Base-by-base conservation (phyloP, 2,888 invertebrate species). In the Copidosoma aretas region DNA sequence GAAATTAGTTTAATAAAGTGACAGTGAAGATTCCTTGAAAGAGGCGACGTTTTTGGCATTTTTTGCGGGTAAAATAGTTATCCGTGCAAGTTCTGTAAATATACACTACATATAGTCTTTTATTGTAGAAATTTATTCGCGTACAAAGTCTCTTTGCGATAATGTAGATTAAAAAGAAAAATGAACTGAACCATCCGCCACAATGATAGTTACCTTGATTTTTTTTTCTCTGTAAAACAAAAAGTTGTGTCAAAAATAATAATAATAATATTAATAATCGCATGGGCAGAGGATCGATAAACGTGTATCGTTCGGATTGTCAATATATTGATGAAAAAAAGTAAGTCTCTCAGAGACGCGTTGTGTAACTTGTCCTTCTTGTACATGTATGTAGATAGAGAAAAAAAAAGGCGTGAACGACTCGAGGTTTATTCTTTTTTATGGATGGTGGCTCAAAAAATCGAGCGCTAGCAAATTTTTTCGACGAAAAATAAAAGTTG, bases 351-450 rank as follows among this genome's bases (percentile, higher is more conserved):
- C 14, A 21, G 17, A 52, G 59, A 24, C n/a, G 61, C 56, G 58
- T 67, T 43, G 59, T 56, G 53, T 71, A 58, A 63, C 54, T 68
- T 60, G 71, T 69, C 54, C 64, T 63, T 58, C 63, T 63, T 71
- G 71, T 71, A 71, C 64, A 71, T 71, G 71, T 64, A 66, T 71
- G 71, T 71, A 71, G 71, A 71, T 71, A 71, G 64, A 68, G 60
- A 64, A 32, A 3, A 32, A 32, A 32, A 32, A 71, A 25, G 54
- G 59, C 57, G 60, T 64, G 43, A 65, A 65, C 59, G 65, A 65
- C 52, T 62, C 54, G 67, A 71, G 67, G 67, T 61, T 68, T 57
- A 58, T 53, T 32, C 32, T 32, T 8, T 32, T 32, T n/a, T n/a
- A n/a, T 32, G 32, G 32, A 32, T 32, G 32, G 8, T 32, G 8